Conservation (phyloP, 2,797 vertebrate species). For the Argyrosomus regius region DNA sequence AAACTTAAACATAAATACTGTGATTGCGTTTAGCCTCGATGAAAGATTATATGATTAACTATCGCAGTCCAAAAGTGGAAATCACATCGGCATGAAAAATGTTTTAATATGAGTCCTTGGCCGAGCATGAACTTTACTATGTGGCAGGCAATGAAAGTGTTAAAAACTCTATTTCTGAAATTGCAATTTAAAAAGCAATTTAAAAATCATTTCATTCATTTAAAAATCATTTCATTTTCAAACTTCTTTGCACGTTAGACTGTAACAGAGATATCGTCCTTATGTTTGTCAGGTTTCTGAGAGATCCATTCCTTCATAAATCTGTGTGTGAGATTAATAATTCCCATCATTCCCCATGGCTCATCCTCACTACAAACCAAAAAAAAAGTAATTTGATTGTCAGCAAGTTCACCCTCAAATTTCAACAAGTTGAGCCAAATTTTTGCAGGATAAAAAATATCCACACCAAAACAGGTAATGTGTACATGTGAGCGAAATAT, state of each 20-base stretch:
- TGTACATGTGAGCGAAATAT: background rate
- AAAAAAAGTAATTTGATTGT: background rate
- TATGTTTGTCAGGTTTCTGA: background rate
- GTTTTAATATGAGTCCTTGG: background rate
- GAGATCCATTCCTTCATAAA: constrained; percentile 10
- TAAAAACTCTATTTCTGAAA: constrained; percentile 3
- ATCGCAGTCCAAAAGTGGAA: background rate
- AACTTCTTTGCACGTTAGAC: background rate
- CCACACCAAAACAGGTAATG: background rate
- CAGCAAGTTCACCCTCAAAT: background rate
- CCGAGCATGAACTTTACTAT: background rate
- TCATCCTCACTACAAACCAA: background rate
- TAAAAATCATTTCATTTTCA: background rate
- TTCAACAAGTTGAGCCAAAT: background rate
- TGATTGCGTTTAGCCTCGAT: constrained; percentile 34
- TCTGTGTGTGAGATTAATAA: constrained; percentile 18
- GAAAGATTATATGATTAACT: constrained; percentile 12
- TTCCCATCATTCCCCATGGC: background rate
- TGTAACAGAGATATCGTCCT: background rate
- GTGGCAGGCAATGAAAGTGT: background rate
- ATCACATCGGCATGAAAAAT: background rate
- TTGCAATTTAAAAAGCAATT: too few species aligned
- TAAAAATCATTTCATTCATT: background rate
- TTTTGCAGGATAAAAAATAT: background rate
- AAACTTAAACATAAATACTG: constrained; percentile 5